Base-by-base conservation (phyloP, 2,797 vertebrate genomes). In the Iguana delicatissima region DNA sequence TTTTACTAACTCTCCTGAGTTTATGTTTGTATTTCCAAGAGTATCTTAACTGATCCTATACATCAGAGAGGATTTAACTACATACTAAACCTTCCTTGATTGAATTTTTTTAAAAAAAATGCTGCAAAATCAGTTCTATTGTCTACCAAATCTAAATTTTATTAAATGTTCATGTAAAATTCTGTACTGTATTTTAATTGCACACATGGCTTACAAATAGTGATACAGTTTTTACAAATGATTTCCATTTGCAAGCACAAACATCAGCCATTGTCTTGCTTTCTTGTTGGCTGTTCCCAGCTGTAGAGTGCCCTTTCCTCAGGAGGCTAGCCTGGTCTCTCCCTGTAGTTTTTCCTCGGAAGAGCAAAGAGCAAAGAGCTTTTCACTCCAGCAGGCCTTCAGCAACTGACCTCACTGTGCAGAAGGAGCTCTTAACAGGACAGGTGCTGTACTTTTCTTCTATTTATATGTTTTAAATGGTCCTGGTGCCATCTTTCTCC, bases 401-500 rank as follows among this genome's bases (percentile, higher is more conserved):
- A 69, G 67, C 26, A 69, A 26, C 26, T 67, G 7, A 10, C 6
- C 14, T 67, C 64, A 69, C 26, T 69, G 67, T 10, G 12, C 26
- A 69, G 29, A 69, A 69, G 1, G 2, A 9, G 67, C 26, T 69
- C 32, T 69, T 69, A 69, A 67, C 26, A 6, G 6, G 62, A 18
- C 22, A 20, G 62, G 20, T 64, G 22, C 62, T 64, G 62, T 64
- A 24, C 62, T 24, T 64, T 64, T 64, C 24, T 67, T 29, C 64
- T 9, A 67, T 67, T 67, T 67, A 69, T 12, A 69, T 69, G 24
- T 29, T 69, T 69, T 57, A 74, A 90, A 55, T 87, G 38, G 67
- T 95, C 46, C 91, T 89, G 57, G 50, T 95, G 89, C 91, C 95
- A 92, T 91, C 95, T 55, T 94, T 89, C 90, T 94, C 89, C 67